Evolutionary conservation across 1,140 invertebrate genomes (phyloP).

Genomic region (Trichonephila inaurata): DNA sequence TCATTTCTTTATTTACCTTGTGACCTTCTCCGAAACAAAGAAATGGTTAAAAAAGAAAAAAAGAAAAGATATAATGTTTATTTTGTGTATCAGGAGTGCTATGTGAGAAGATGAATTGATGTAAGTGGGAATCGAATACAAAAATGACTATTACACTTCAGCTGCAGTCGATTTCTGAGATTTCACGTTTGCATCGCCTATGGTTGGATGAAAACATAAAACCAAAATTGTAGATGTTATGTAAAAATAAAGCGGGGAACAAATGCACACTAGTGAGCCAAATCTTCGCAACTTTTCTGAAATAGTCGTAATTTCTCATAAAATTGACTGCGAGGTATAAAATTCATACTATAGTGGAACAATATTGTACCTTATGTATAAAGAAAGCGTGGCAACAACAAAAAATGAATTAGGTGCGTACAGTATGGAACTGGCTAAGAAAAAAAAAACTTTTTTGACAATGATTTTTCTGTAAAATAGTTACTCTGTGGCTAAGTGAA

Average conservation of each 20-base stretch:
- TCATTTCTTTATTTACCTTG: conserved; percentile 48
- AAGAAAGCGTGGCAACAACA: no score
- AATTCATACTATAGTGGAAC: no score
- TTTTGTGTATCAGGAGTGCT: conserved; percentile 17
- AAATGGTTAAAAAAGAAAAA: background rate
- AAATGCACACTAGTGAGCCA: background rate
- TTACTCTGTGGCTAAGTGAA: no score
- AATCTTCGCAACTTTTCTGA: no score
- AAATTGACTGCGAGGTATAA: no score
- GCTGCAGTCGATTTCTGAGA: background rate
- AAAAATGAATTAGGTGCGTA: no score
- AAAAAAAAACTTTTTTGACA: no score
- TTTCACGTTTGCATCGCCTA: background rate
- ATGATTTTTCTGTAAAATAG: no score
- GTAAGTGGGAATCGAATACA: background rate
- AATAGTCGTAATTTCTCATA: no score
- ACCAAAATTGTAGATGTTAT: background rate
- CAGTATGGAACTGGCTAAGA: no score
- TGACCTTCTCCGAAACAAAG: background rate
- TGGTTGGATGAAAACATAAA: background rate
- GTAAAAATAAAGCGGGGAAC: background rate
- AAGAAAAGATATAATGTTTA: background rate
- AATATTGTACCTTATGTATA: no score
- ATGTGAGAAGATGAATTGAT: background rate
- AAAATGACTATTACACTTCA: background rate